Conservation (phyloP, 1,140 invertebrate genomes). For the Bombus consobrinus region DNA sequence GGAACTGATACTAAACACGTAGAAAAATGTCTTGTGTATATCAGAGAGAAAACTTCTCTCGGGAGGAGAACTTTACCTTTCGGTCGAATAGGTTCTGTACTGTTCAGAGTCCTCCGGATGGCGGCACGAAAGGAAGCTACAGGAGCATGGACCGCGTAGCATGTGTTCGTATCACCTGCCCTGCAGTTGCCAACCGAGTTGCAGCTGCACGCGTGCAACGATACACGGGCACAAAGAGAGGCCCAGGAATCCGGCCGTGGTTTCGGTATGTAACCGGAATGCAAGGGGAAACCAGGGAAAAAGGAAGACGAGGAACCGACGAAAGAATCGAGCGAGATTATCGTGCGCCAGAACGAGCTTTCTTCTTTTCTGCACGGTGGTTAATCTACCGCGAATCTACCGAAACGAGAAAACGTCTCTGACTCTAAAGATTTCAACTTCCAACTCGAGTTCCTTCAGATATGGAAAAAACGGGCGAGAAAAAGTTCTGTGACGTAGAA, state of each 20-base stretch:
- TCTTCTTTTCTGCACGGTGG: background rate
- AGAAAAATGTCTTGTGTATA: background rate
- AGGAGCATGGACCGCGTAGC: constrained; percentile 53
- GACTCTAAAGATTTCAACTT: background rate
- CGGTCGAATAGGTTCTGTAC: no score
- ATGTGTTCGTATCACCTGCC: constrained; percentile 67
- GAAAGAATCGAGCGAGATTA: constrained; percentile 42
- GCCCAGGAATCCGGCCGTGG: constrained; percentile 49
- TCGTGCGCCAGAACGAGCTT: constrained; percentile 6
- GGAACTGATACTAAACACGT: background rate
- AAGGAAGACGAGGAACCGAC: constrained; percentile 3
- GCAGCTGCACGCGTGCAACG: constrained; percentile 59
- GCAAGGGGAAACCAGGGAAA: constrained; percentile 11
- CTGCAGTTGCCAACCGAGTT: constrained; percentile 46
- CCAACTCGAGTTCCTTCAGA: background rate
- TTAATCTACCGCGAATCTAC: constrained; percentile 6
- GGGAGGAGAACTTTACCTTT: background rate
- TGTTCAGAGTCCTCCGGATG: background rate
- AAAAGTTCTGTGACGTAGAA: background rate
- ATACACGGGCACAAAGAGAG: constrained; percentile 41
- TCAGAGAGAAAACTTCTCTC: background rate
- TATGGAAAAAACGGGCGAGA: background rate
- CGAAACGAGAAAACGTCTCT: background rate
- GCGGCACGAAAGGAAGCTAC: constrained; percentile 25
- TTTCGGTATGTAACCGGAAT: constrained; percentile 50